Percentiles rank a stretch among this genome's conserved stretches.
Conservation (phyloP, 2,797 vertebrate species). For the Diplodus sargus region DNA sequence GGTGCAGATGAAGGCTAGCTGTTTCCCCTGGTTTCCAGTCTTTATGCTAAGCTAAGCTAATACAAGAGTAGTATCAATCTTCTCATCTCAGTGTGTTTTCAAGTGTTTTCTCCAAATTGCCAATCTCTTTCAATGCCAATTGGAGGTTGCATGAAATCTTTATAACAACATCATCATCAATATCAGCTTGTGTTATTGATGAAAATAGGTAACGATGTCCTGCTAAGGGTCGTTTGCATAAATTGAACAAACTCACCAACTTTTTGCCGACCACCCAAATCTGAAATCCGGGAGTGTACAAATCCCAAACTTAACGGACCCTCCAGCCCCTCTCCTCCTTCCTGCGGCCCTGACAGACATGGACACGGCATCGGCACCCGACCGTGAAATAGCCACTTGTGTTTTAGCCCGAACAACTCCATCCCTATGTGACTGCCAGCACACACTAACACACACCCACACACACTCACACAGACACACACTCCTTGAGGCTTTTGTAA, state of each 20-base stretch:
- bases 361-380: conserved; percentile 69
- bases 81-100: background rate
- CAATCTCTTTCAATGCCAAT: background rate
- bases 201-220: background rate
- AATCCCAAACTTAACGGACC: conserved; percentile 41
- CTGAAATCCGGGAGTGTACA: conserved; percentile 30
- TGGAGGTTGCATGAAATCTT: background rate
- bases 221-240: background rate
- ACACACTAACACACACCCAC: background rate
- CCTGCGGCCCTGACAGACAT: conserved; percentile 65
- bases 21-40: background rate
- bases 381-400: conserved; percentile 82
- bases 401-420: conserved; percentile 77
- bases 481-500: conserved; percentile 48
- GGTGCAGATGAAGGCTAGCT: too few species aligned
- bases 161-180: background rate
- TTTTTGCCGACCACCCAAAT: conserved; percentile 16
- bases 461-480: conserved; percentile 22
- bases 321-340: conserved; percentile 17
- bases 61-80: background rate
- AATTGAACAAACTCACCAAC: background rate
- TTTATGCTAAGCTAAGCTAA: conserved; percentile 6
- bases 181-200: background rate
- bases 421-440: conserved; percentile 63
- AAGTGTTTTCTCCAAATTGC: background rate